Percentiles rank a stretch among this genome's conserved stretches.
Conservation (phyloP, 2,888 invertebrate species). For the Spilosoma lubricipeda region DNA sequence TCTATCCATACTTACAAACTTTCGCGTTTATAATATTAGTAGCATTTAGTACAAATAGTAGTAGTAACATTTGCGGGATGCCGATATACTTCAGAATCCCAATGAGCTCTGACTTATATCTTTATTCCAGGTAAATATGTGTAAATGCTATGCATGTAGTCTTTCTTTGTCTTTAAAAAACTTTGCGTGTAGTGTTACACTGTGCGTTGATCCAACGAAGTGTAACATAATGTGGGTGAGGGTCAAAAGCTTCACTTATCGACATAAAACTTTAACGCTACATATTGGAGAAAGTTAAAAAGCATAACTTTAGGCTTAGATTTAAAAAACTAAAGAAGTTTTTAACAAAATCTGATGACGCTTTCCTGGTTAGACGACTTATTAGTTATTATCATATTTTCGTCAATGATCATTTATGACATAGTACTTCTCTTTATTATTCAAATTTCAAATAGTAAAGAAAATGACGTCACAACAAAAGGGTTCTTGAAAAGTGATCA, state of each 20-base stretch:
- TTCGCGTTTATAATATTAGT: too few relatives aligned
- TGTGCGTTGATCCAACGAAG: not conserved
- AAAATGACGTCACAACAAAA: not conserved
- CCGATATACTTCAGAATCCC: not conserved
- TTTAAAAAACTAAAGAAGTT: too few relatives aligned
- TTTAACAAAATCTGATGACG: too few relatives aligned
- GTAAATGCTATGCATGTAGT: not conserved
- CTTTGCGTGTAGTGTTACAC: not conserved
- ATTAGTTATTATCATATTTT: too few relatives aligned
- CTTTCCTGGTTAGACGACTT: too few relatives aligned
- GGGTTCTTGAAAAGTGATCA: not conserved
- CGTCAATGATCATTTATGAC: too few relatives aligned
- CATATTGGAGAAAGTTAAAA: too few relatives aligned
- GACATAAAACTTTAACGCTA: too few relatives aligned
- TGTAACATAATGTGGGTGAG: not conserved
- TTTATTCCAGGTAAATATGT: not conserved
- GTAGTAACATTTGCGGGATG: not conserved
- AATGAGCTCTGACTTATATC: not conserved
- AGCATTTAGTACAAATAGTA: too few relatives aligned
- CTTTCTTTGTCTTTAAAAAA: not conserved
- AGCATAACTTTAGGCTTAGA: too few relatives aligned
- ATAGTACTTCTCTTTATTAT: not conserved
- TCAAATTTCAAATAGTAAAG: not conserved
- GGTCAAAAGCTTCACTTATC: not conserved
- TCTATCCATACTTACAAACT: too few relatives aligned